A percentile compares a stretch with the other conserved stretches of the same genome.
phyloP scores from a whole-genome alignment of 1,140 invertebrate species.

The Drosophila erecta region DNA sequence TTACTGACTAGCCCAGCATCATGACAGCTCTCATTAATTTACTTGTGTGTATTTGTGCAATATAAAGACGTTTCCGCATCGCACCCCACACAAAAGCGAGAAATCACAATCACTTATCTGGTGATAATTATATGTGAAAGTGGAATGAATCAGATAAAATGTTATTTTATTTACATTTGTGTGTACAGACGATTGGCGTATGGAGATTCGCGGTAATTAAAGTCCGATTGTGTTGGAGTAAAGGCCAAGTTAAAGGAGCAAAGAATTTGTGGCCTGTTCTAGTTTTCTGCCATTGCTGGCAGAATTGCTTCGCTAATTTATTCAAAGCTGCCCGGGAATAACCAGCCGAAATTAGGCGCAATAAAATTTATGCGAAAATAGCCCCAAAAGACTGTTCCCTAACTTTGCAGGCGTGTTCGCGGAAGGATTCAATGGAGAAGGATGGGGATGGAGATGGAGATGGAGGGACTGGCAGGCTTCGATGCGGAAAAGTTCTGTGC shows the following conservation, averaged over 20 bases:
- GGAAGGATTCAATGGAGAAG: neutral
- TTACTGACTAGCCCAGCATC: slow-evolving; percentile 26
- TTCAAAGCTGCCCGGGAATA: neutral
- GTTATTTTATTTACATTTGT: neutral
- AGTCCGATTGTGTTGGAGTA: slow-evolving; percentile 15
- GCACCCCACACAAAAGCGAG: slow-evolving; percentile 12
- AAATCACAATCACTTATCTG: slow-evolving; percentile 10
- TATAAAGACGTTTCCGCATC: slow-evolving; percentile 40
- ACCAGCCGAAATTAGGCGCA: slow-evolving; percentile 12
- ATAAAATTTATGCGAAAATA: slow-evolving; percentile 61
- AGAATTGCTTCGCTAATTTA: slow-evolving; percentile 31
- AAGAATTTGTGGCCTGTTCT: slow-evolving; percentile 18
- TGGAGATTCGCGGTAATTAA: slow-evolving; percentile 3
- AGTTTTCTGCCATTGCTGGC: slow-evolving; percentile 31
- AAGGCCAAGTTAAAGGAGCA: slow-evolving; percentile 21
- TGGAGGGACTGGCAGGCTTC: slow-evolving; percentile 35
- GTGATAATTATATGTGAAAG: slow-evolving; percentile 26
- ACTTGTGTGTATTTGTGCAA: slow-evolving; percentile 1
- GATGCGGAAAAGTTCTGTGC: slow-evolving; percentile 52
- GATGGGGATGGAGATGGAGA: neutral
- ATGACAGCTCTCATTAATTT: slow-evolving; percentile 14
- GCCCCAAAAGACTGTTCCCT: slow-evolving; percentile 33
- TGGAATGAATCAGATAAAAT: slow-evolving; percentile 28
- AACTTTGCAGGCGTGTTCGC: neutral
- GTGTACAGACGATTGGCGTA: neutral